Percentiles rank a stretch among this genome's conserved stretches.
Conservation (phyloP, 2,797 vertebrate genomes). For the Hirundo rustica region DNA sequence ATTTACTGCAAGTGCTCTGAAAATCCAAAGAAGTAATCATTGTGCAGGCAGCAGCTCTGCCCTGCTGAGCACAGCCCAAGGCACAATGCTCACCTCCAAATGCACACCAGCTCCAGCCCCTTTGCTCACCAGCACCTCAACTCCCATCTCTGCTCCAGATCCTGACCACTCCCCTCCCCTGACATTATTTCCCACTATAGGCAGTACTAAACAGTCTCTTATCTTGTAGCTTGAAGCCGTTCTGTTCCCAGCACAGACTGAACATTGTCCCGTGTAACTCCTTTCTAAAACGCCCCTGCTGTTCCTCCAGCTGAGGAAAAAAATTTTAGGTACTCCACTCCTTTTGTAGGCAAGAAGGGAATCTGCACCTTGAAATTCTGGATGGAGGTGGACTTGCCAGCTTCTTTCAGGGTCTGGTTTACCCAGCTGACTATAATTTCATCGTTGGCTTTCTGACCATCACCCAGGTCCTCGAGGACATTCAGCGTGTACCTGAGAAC, state of each 20-base stretch:
- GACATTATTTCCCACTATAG: background rate
- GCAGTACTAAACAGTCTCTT: background rate
- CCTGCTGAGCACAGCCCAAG: background rate
- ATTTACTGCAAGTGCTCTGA: background rate
- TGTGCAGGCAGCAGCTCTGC: background rate
- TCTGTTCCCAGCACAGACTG: background rate
- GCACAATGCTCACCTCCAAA: background rate
- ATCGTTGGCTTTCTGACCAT: slow-evolving; percentile 90
- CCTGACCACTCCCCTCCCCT: background rate
- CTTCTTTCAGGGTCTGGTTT: slow-evolving; percentile 85
- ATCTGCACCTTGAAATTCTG: slow-evolving; percentile 89
- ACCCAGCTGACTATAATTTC: slow-evolving; percentile 94
- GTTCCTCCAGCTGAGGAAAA: background rate
- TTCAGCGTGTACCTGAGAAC: slow-evolving; percentile 88
- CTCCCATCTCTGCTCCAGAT: background rate
- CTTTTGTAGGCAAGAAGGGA: background rate
- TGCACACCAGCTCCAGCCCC: background rate
- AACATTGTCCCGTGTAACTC: background rate
- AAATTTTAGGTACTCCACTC: fast-evolving
- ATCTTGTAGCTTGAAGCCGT: background rate
- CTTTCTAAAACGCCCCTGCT: background rate
- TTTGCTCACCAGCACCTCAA: background rate
- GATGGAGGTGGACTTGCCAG: slow-evolving; percentile 89
- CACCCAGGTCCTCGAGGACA: slow-evolving; percentile 88
- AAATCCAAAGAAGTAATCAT: background rate